Base-by-base conservation (phyloP, 1,140 invertebrate genomes). In the Brachionus calyciflorus region DNA sequence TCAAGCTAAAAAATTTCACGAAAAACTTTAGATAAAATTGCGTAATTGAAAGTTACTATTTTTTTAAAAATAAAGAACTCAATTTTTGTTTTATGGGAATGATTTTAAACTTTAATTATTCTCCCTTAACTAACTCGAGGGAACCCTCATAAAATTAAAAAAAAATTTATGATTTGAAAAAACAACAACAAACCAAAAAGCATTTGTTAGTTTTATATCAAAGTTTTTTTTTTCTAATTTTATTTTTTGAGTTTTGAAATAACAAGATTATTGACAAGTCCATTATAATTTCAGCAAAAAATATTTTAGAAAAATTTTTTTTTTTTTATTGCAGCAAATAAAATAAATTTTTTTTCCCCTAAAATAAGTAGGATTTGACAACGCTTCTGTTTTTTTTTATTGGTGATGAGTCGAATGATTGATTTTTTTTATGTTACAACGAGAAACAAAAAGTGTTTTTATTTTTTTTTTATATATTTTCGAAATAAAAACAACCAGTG, bases 251-350 rank as follows among this genome's bases (percentile, higher is more conserved):
- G n/a, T 26, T 26, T 41, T 63, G 37, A 63, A 65, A 44, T 65
- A 65, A 65, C 33, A 65, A 65, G 33, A 65, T 65, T 65, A 65
- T 65, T 65, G 60, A 65, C 60, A 65, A 65, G 60, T 65, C 60
- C 60, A 65, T 65, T 65, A 65, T 65, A 37, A 44, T 65, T 65
- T 19, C 24, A 24, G 26, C 24, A 55, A 55, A 1, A 55, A 55
- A 7, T 26, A 55, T 7, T 26, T 12, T 10, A 24, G n/a, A 28
- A 26, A 55, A 26, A 1, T 26, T 9, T 46, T 17, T 14, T 46
- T 33, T 17, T 60, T 19, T 60, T 37, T 60, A 17, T 33, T 60
- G 53, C 53, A 57, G 37, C 17, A 60, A 55, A 55, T 26, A 55
- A 60, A 37, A 28, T 17, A 33, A 33, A 33, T 33, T 10, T 17